phyloP scores from a whole-genome alignment of 2,888 invertebrate species.

The Acrobasis repandana region DNA sequence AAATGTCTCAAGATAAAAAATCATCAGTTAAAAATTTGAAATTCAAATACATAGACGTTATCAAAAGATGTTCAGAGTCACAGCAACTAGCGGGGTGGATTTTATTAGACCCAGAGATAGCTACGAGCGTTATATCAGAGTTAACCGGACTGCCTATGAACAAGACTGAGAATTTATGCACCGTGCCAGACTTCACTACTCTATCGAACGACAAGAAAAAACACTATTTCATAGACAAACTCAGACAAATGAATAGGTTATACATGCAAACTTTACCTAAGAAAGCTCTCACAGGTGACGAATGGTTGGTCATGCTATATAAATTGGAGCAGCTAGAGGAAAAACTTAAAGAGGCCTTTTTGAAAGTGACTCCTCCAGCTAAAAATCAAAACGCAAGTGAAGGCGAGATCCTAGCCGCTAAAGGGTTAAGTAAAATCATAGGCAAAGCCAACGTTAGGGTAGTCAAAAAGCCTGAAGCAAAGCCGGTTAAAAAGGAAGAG shows the following conservation, averaged over 20 bases:
- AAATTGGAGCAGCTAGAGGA: slow-evolving; percentile 63
- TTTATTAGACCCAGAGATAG: slow-evolving; percentile 59
- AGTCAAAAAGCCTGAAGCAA: slow-evolving; percentile 49
- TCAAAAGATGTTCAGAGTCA: slow-evolving; percentile 64
- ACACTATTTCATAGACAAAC: slow-evolving; percentile 60
- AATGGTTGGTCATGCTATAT: slow-evolving; percentile 71
- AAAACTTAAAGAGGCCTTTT: slow-evolving; percentile 58
- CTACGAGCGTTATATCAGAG: slow-evolving; percentile 64
- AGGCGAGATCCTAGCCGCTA: slow-evolving; percentile 73
- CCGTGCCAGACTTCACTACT: slow-evolving; percentile 46
- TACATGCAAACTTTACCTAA: slow-evolving; percentile 71
- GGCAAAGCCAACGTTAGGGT: slow-evolving; percentile 55
- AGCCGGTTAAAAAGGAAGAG: slow-evolving; percentile 43
- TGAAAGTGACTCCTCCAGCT: slow-evolving; percentile 46
- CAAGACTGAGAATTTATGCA: slow-evolving; percentile 43
- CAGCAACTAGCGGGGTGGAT: slow-evolving; percentile 63
- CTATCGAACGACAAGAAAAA: slow-evolving; percentile 55
- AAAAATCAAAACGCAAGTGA: slow-evolving; percentile 59
- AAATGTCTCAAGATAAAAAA: slow-evolving; percentile 62
- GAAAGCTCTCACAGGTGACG: slow-evolving; percentile 60
- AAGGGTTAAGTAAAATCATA: slow-evolving; percentile 73
- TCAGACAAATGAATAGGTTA: slow-evolving; percentile 60
- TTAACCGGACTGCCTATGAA: slow-evolving; percentile 58
- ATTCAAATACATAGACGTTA: slow-evolving; percentile 68
- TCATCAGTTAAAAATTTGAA: slow-evolving; percentile 60